These are phyloP conservation scores for Polydrusus cervinus DNA, from an alignment of 2,888 invertebrate species.

Conservation along the genomic window DNA sequence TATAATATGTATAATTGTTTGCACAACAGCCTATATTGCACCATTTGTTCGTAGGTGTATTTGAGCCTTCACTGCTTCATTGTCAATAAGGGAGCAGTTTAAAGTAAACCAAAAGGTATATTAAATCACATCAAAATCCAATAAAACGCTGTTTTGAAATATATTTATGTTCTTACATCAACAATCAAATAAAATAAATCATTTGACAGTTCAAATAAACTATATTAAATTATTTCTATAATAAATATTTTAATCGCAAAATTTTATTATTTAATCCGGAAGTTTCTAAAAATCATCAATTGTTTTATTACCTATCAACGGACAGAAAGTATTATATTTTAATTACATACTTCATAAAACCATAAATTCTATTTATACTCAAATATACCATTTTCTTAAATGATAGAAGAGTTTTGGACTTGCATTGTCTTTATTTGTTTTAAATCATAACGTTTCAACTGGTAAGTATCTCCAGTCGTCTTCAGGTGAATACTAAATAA, in stretches of 20 bases:
- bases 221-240: neutral
- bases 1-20: too few relatives aligned
- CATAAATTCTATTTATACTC: too few relatives aligned
- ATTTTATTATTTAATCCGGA: neutral
- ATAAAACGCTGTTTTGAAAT: neutral
- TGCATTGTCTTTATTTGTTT: too few relatives aligned
- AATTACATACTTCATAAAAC: too few relatives aligned
- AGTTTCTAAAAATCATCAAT: neutral
- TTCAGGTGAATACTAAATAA: too few relatives aligned
- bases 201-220: neutral
- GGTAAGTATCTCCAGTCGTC: too few relatives aligned
- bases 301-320: neutral
- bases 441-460: too few relatives aligned
- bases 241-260: neutral
- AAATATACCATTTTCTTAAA: too few relatives aligned
- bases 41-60: too few relatives aligned
- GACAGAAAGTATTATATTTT: neutral
- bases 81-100: neutral
- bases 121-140: neutral
- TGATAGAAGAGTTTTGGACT: too few relatives aligned
- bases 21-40: too few relatives aligned
- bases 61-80: too few relatives aligned
- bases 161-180: neutral
- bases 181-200: slow-evolving; percentile 5
- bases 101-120: neutral